Conservation (phyloP, 2,888 invertebrate species). For the Drosophila flavopinicola region DNA sequence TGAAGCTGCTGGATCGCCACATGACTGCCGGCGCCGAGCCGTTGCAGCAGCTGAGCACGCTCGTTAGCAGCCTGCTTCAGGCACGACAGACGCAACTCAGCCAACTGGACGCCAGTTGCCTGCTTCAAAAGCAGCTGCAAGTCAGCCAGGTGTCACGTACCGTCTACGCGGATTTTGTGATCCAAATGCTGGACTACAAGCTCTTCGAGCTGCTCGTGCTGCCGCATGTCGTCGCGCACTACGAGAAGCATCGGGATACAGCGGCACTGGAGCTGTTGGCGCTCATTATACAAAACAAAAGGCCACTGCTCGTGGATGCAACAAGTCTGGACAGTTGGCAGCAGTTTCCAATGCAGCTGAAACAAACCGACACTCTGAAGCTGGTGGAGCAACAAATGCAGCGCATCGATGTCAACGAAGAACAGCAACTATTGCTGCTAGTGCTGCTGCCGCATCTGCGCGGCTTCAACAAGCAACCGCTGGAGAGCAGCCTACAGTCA, state of each 20-base stretch:
- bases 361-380: constrained; percentile 62
- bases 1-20: constrained; percentile 64
- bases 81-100: constrained; percentile 88
- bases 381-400: constrained; percentile 57
- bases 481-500: constrained; percentile 36
- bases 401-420: constrained; percentile 68
- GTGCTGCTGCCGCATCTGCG: constrained; percentile 79
- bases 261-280: constrained; percentile 87
- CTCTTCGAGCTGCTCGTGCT: constrained; percentile 90
- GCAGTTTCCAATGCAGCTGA: constrained; percentile 88
- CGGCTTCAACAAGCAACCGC: constrained; percentile 55
- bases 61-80: constrained; percentile 87
- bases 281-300: constrained; percentile 88
- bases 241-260: constrained; percentile 86
- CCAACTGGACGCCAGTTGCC: constrained; percentile 90
- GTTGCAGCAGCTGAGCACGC: constrained; percentile 60
- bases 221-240: constrained; percentile 88
- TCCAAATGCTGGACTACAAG: constrained; percentile 87
- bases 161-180: constrained; percentile 88
- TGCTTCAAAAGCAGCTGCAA: constrained; percentile 88
- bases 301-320: constrained; percentile 87
- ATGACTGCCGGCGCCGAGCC: constrained; percentile 23
- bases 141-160: constrained; percentile 85
- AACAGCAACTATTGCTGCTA: constrained; percentile 81
- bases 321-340: constrained; percentile 87